Evolutionary conservation across 2,888 invertebrate genomes (phyloP), one percentile per base, ranked within the genome.

Genomic region (Cerastoderma edule): DNA sequence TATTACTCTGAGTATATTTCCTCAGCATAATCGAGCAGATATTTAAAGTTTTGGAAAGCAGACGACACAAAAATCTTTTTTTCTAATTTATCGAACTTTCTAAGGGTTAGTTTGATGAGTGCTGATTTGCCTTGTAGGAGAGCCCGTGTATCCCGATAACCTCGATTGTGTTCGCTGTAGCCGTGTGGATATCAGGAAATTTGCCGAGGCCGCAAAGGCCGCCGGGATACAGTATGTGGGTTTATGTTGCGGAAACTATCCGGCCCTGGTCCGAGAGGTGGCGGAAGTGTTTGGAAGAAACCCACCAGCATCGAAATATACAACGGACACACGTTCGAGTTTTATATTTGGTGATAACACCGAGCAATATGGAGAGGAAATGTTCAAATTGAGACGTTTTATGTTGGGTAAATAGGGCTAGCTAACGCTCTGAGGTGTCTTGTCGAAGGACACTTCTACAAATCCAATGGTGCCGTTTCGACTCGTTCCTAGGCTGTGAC

Each of bases 191-290:
- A 83, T 91, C 30, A 69, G 70, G 5, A 35, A 78, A 63, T 90
- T 91, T 77, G 89, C 88, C 0, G 50, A 81, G 48, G 85, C 87
- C 69, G 86, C 87, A 0, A 83, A 86, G 63, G 84, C 76, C 22
- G 78, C 89, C 10, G 89, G 89, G 1, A 83, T 91, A 13, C 85
- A 88, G 67, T 90, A 91, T 74, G 74, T 90, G 0, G 91, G 91
- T 0, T 82, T 91, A 13, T 91, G 91, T 71, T 91, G 91, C 67
- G 91, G 91, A 10, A 88, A 89, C 57, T 75, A 85, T 3, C 74
- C 89, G 0, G 83, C 83, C 64, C 78, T 87, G 68, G 76, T 84
- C 35, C 80, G 90, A 19, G 85, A 86, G 39, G 69, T 91, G 50
- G 88, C 89, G 13, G 86, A 84, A 53, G 84, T 77, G 6, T 84